Evolutionary conservation across 2,888 invertebrate genomes (phyloP).

Genomic region (Ashinkailepas kermadecensis): DNA sequence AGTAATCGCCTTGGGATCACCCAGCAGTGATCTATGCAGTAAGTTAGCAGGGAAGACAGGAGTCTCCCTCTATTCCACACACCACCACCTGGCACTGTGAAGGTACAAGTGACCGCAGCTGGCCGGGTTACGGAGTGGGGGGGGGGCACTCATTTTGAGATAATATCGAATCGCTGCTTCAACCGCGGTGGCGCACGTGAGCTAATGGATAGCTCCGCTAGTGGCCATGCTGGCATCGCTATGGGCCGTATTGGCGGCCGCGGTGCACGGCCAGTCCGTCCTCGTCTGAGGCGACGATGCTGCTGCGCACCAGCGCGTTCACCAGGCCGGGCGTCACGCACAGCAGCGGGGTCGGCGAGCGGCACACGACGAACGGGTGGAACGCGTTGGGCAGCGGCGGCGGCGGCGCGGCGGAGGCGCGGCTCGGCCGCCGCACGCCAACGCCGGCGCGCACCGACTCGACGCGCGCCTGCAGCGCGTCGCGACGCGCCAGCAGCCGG

Average conservation of each 20-base stretch:
- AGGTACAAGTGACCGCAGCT: too few species aligned
- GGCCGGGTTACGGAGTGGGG: too few species aligned
- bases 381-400: slow-evolving; percentile 20
- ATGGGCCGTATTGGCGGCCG: not conserved
- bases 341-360: not conserved
- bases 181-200: too few species aligned
- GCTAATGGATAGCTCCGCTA: not conserved
- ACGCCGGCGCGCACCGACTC: slow-evolving; percentile 4
- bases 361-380: not conserved
- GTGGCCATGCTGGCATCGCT: not conserved
- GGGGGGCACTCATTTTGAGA: too few species aligned
- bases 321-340: not conserved
- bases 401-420: not conserved
- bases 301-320: slow-evolving; percentile 14
- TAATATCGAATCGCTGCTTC: too few species aligned
- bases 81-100: too few species aligned
- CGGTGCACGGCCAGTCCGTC: not conserved
- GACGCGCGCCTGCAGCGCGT: not conserved
- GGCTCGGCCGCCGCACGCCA: not conserved
- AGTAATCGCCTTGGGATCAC: too few species aligned
- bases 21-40: too few species aligned
- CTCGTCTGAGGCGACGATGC: not conserved
- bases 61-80: too few species aligned
- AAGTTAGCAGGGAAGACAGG: too few species aligned
- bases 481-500: not conserved